phyloP scores from a whole-genome alignment of 2,888 invertebrate species.

The Parelbella ahira region DNA sequence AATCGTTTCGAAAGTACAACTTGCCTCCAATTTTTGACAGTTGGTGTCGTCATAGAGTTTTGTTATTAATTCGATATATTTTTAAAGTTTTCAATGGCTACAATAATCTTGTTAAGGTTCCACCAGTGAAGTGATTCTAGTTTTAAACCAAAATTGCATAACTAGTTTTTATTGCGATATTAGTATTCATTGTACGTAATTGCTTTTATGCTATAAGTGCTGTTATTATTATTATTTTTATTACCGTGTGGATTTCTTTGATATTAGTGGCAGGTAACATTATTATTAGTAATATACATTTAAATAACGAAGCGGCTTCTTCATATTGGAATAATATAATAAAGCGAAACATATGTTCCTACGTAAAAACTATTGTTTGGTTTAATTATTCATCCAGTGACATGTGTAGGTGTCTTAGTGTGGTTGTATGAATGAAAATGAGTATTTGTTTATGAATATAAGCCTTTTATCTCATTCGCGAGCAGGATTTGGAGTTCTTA shows the following conservation, averaged over 20 bases:
- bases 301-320: too few relatives aligned
- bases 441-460: conserved; percentile 33
- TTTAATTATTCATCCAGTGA: conserved; percentile 30
- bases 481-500: too few relatives aligned
- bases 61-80: conserved; percentile 15
- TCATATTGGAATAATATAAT: too few relatives aligned
- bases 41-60: conserved; percentile 29
- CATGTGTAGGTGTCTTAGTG: conserved; percentile 23
- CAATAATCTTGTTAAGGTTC: background rate
- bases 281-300: too few relatives aligned
- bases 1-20: conserved; percentile 29
- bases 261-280: conserved; percentile 17
- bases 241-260: conserved; percentile 29
- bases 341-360: too few relatives aligned
- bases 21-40: conserved; percentile 39
- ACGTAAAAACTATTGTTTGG: conserved; percentile 31
- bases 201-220: conserved; percentile 25
- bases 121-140: conserved; percentile 3
- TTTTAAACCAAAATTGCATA: background rate
- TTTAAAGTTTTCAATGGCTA: conserved; percentile 16
- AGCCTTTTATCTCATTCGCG: conserved; percentile 27
- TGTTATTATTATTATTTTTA: conserved; percentile 29
- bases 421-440: conserved; percentile 27
- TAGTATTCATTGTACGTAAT: conserved; percentile 13
- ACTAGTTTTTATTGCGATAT: conserved; percentile 4